Base-by-base conservation (phyloP, 2,888 invertebrate species). In the Mellilla xanthometata region DNA sequence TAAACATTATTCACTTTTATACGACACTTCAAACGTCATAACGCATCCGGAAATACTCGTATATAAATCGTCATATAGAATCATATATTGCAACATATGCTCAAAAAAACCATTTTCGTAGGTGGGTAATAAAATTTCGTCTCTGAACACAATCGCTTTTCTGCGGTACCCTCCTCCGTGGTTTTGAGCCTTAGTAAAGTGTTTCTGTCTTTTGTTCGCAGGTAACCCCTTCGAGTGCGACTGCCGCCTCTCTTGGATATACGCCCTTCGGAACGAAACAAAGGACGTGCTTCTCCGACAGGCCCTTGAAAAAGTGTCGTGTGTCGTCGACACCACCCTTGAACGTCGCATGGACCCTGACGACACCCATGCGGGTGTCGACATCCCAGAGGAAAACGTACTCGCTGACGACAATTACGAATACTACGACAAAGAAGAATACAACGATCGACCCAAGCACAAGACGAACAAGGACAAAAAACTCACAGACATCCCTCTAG, bases 181-280 rank as follows among this genome's bases (percentile, higher is more conserved):
- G n/a, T n/a, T n/a, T n/a, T n/a, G 28, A 28, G 11, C 28, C 11
- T 5, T 26, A 9, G n/a, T 12, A 35, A 23, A 24, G 7, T 24
- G 24, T 7, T 2, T 24, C 7, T 10, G 10, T 23, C 12, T 29
- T 9, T 72, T 75, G 52, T 56, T 83, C 80, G 29, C 93, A 96
- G 96, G 94, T 76, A 96, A 96, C 90, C 93, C 93, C 69, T 93
- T 96, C 82, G 91, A 92, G 78, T 96, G 96, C 86, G 95, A 96
- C 88, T 96, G 96, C 80, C 94, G 95, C 44, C 91, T 96, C 49
- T 92, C 93, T 35, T 96, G 96, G 96, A 92, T 96, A 76, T 94
- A 94, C 89, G 90, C 91, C 41, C 85, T 96, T 56, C 91, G 92
- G 57, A 93, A 94, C 81, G 94, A 94, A 68, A 95, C 95, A 52